Evolutionary conservation across 2,797 vertebrate genomes (phyloP).

Genomic region (Myoxocephalus aenaeus): DNA sequence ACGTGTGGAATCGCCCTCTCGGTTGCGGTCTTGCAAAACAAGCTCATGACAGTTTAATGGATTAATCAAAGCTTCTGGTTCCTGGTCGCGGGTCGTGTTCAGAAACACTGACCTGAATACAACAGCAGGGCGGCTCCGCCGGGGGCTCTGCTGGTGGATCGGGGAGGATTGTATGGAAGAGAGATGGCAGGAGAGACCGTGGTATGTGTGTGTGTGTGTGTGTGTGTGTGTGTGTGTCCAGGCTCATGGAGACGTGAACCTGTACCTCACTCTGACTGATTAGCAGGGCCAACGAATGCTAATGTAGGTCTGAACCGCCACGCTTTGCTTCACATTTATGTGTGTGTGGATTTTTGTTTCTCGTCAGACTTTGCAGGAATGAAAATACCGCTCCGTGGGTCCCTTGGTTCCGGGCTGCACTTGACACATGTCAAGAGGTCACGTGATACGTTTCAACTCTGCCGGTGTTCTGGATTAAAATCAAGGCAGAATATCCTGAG

Average conservation of each 20-base stretch:
- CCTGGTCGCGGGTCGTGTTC: conserved; percentile 58
- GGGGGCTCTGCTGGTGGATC: conserved; percentile 36
- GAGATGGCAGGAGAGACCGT: conserved; percentile 14
- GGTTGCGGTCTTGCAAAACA: conserved; percentile 59
- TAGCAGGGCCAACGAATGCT: neutral
- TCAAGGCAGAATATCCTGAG: no score
- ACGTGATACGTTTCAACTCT: no score
- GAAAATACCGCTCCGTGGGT: no score
- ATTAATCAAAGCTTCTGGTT: conserved; percentile 62
- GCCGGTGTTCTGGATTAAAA: no score
- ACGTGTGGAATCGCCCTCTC: conserved; percentile 19
- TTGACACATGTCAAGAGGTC: no score
- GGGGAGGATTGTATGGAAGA: conserved; percentile 22
- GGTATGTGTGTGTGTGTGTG: neutral
- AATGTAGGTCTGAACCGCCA: neutral
- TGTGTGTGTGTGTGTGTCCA: neutral
- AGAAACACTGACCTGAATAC: conserved; percentile 53
- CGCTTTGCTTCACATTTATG: no score
- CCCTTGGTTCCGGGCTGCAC: no score
- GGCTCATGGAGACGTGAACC: conserved; percentile 20
- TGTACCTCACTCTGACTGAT: conserved; percentile 7
- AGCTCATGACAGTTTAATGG: conserved; percentile 70
- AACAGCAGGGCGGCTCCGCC: conserved; percentile 46
- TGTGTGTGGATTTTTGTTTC: neutral
- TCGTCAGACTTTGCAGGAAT: neutral